phyloP scores from a whole-genome alignment of 1,140 invertebrate species.

The Glossosoma conforme region DNA sequence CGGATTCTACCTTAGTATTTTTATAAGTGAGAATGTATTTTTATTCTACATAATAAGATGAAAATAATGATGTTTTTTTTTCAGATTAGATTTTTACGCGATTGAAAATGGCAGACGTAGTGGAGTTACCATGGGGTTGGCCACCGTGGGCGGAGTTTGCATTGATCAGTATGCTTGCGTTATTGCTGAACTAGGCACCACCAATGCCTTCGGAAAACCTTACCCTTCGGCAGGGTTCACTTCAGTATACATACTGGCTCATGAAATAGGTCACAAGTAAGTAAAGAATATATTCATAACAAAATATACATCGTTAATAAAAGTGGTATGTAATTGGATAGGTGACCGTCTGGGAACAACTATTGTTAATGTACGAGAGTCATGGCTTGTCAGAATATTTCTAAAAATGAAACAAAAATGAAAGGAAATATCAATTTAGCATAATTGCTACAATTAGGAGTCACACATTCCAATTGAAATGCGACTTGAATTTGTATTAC shows the following conservation, averaged over 20 bases:
- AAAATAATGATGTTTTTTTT: slow-evolving; percentile 30
- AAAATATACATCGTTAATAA: neutral
- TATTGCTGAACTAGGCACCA: slow-evolving; percentile 71
- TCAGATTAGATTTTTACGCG: slow-evolving; percentile 67
- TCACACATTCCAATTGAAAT: too few relatives aligned
- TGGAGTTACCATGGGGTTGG: slow-evolving; percentile 71
- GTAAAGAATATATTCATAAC: too few relatives aligned
- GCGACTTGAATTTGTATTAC: too few relatives aligned
- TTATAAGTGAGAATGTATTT: too few relatives aligned
- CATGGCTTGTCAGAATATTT: too few relatives aligned
- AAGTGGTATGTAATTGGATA: neutral
- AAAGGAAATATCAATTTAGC: too few relatives aligned
- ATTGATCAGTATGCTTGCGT: slow-evolving; percentile 65
- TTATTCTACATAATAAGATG: too few relatives aligned
- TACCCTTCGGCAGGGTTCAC: slow-evolving; percentile 69
- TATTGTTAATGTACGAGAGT: too few relatives aligned
- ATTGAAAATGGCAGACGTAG: slow-evolving; percentile 62
- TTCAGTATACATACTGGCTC: slow-evolving; percentile 73
- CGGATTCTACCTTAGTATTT: too few relatives aligned
- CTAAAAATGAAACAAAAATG: too few relatives aligned
- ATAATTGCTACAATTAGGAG: too few relatives aligned
- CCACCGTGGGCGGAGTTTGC: slow-evolving; percentile 71
- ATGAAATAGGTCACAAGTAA: slow-evolving; percentile 81
- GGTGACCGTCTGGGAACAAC: too few relatives aligned
- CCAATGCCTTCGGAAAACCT: slow-evolving; percentile 64